A percentile compares a stretch with the other conserved stretches of the same genome.
These are phyloP conservation scores for Pegoplata infirma DNA, from an alignment of 2,888 invertebrate genomes.

Conservation along the genomic window DNA sequence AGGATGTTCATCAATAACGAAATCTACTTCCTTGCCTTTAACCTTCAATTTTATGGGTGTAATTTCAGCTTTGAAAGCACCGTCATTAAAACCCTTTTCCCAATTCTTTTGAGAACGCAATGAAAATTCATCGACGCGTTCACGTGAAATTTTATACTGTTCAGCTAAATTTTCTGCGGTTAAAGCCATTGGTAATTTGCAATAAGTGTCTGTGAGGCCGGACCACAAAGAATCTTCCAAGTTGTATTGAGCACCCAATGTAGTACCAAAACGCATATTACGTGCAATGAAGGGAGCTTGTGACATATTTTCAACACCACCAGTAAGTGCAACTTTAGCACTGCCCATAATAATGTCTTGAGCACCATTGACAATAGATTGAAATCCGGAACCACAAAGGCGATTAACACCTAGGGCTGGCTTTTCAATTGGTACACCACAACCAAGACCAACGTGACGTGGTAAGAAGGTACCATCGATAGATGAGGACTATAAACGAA, in stretches of 20 bases:
- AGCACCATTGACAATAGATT: slow-evolving; percentile 92
- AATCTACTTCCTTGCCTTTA: slow-evolving; percentile 88
- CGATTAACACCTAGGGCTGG: slow-evolving; percentile 95
- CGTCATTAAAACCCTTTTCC: slow-evolving; percentile 92
- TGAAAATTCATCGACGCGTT: slow-evolving; percentile 92
- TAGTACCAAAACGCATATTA: slow-evolving; percentile 91
- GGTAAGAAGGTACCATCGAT: slow-evolving; percentile 91
- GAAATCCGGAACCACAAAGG: slow-evolving; percentile 98
- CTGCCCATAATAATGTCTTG: slow-evolving; percentile 94
- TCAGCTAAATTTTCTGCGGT: slow-evolving; percentile 96
- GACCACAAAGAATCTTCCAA: slow-evolving; percentile 95
- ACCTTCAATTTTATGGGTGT: slow-evolving; percentile 90
- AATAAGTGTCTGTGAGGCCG: slow-evolving; percentile 91
- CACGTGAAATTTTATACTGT: slow-evolving; percentile 88
- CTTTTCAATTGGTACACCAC: slow-evolving; percentile 90
- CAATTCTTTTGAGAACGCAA: slow-evolving; percentile 91
- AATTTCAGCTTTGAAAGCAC: slow-evolving; percentile 94
- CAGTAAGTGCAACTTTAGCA: slow-evolving; percentile 91
- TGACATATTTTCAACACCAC: slow-evolving; percentile 98
- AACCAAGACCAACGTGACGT: slow-evolving; percentile 90
- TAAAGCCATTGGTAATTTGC: slow-evolving; percentile 95
- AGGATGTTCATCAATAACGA: slow-evolving; percentile 88
- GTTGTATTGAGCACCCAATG: slow-evolving; percentile 85
- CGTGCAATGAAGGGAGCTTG: slow-evolving; percentile 92
- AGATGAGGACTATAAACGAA: slow-evolving; percentile 82